Conservation (phyloP, 1,140 invertebrate species). For the Anastrepha ludens region DNA sequence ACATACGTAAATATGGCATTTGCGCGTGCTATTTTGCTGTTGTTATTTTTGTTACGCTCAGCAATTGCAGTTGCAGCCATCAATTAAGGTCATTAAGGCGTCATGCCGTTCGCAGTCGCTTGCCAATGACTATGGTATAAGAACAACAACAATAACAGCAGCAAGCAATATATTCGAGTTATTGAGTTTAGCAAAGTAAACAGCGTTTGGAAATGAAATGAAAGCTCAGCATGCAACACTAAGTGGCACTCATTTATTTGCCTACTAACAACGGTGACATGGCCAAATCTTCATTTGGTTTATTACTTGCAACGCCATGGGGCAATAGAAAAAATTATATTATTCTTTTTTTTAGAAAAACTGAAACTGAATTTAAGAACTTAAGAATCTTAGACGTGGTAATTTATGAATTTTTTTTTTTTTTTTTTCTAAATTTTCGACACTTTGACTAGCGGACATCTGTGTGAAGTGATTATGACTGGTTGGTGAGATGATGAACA, state of each 20-base stretch:
- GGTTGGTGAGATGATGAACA: too few relatives aligned
- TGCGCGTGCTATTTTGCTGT: neutral
- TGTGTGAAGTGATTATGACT: too few relatives aligned
- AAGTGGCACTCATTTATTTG: constrained; percentile 9
- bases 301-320: neutral
- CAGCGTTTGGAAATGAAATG: constrained; percentile 23
- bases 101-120: constrained; percentile 38
- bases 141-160: neutral
- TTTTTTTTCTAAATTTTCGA: too few relatives aligned
- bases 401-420: too few relatives aligned
- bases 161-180: neutral
- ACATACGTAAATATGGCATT: constrained; percentile 19
- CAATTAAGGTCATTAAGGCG: constrained; percentile 52
- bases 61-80: constrained; percentile 23
- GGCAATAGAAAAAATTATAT: too few relatives aligned
- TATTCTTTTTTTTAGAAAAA: too few relatives aligned
- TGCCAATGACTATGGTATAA: constrained; percentile 11
- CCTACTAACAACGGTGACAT: neutral
- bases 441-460: too few relatives aligned
- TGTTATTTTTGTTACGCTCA: neutral
- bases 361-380: too few relatives aligned
- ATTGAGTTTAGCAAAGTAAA: constrained; percentile 42
- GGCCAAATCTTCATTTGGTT: neutral
- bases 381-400: too few relatives aligned
- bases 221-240: constrained; percentile 34